Base-by-base conservation (phyloP, 64 coral and sea anemone genomes). In the Dendrophyllia cribrosa region DNA sequence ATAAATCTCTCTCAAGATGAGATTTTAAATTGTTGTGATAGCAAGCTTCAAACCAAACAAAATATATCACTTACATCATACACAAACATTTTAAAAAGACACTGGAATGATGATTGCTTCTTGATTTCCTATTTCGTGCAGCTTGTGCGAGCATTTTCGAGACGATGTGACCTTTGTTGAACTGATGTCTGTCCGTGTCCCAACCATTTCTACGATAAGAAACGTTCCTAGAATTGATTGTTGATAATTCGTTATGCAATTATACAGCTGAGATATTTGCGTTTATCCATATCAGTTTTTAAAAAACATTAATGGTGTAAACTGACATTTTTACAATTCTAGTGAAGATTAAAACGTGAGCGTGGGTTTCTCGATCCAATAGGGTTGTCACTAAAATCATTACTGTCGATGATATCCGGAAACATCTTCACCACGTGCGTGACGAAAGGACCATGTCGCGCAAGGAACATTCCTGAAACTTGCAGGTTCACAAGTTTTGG, bases 401-500 rank as follows among this genome's bases (percentile, higher is more conserved):
- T 43, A 51, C 44, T n/a, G 2, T 75, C 10, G 43, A 15, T 50
- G 44, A 50, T 20, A 17, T 75, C 72, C 45, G 72, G 72, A 51
- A 75, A 20, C 15, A 20, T 43, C 17, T n/a, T 20, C 9, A 17
- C 19, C 12, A 75, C 72, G 12, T 43, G 19, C 17, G 34, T 10
- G 15, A 34, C 34, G 34, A 5, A 1, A 3, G 9, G 52, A 52
- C 59, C 43, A 59, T 51, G n/a, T 65, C 17, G 21, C 58, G 43
- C 43, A 47, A 22, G 44, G 20, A 14, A 84, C 45, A 9, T 64
- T 84, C 61, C 80, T 5, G 60, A 23, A 68, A 84, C 62, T 68
- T 84, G 17, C 58, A 46, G 80, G 51, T 84, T 34, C 0, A 10
- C 44, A 51, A 68, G 80, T 84, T 67, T n/a, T 84, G 62, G 80